A percentile compares a stretch with the other conserved stretches of the same genome.
These are phyloP conservation scores for Andricus quercusramuli DNA, from an alignment of 2,888 invertebrate species.

Conservation along the genomic window DNA sequence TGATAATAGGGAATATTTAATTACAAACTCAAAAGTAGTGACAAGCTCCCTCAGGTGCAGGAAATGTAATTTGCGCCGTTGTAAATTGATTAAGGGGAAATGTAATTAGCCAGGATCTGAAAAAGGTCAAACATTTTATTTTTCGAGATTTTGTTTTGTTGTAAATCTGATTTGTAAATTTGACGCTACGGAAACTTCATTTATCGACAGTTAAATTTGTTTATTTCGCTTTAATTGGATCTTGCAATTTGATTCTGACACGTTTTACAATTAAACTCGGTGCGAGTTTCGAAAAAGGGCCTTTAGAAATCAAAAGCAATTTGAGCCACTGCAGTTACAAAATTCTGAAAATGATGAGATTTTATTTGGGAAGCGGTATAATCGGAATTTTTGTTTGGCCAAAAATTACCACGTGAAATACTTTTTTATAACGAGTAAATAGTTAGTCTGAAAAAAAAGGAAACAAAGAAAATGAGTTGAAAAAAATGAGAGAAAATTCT, in stretches of 20 bases:
- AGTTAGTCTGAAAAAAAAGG: no score
- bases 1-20: neutral
- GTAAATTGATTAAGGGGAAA: conserved; percentile 7
- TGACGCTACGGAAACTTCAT: neutral
- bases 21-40: neutral
- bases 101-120: conserved; percentile 4
- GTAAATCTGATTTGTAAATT: conserved; percentile 32
- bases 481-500: no score
- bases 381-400: no score
- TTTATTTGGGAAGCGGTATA: no score
- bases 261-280: neutral
- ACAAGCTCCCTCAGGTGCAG: neutral
- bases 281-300: neutral
- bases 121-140: conserved; percentile 4
- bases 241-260: neutral
- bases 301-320: no score
- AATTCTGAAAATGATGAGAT: no score
- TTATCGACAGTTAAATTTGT: conserved; percentile 7
- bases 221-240: neutral
- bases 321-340: no score
- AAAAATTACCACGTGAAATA: no score
- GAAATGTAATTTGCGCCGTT: conserved; percentile 23
- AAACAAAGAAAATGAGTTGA: no score
- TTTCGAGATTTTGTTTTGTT: conserved; percentile 2
- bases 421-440: no score